Base-by-base conservation (phyloP, 2,113 vertebrate genomes). In the Chamaea fasciata region DNA sequence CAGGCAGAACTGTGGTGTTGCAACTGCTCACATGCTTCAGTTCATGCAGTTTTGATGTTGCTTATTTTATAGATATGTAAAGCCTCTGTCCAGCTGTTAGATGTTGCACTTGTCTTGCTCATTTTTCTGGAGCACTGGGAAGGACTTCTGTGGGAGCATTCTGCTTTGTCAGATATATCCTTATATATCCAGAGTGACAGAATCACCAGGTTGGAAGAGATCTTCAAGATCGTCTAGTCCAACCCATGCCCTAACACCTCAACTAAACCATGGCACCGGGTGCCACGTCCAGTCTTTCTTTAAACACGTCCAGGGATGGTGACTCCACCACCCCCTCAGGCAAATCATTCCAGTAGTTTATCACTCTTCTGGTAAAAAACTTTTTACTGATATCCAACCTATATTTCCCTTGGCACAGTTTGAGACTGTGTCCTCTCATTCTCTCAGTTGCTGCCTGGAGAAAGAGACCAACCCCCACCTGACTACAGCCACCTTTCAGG, bases 401-500 rank as follows among this genome's bases (percentile, higher is more conserved):
- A 1, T 20, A 50, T 39, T 49, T 60, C n/a, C 15, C 44, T 26
- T 60, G 21, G 12, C 2, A 2, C n/a, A 33, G 44, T 15, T 30
- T 39, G 2, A 39, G n/a, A 39, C 44, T 31, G 8, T 52, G 28
- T 60, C 21, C 27, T 60, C 21, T 60, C 0, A 0, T 39, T 60
- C 27, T 31, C 44, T 39, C 27, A 31, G 27, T 15, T 76, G 27
- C 21, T 60, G n/a, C 27, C n/a, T 47, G 55, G 20, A 14, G 9
- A 47, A 75, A 31, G 73, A 76, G 55, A 31, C 20, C 42, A 30
- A 37, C 33, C 11, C 41, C 21, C 33, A 22, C 11, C 33, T 30
- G 33, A 7, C 19, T 22, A 18, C 55, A 37, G 0, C 6, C n/a
- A 19, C n/a, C 27, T 8, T 59, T 31, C n/a, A 76, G 55, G 55